phyloP scores from a whole-genome alignment of 2,113 vertebrate species.

The Uropsilus gracilis region DNA sequence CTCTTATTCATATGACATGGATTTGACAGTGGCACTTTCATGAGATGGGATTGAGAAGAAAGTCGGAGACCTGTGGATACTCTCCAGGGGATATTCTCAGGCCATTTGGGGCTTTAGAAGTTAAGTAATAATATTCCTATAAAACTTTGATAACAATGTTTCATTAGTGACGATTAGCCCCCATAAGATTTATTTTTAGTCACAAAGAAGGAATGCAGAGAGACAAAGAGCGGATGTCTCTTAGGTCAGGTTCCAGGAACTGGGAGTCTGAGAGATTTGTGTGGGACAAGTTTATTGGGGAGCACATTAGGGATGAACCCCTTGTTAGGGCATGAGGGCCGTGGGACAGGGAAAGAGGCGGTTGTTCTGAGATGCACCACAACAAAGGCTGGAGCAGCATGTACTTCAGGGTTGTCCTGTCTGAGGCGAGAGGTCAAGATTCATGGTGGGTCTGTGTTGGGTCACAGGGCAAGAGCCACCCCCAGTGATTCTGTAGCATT shows the following conservation, averaged over 20 bases:
- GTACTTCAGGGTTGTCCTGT: not conserved
- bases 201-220: not conserved
- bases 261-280: not conserved
- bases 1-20: not conserved
- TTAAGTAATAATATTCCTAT: constrained; percentile 27
- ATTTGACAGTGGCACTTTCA: constrained; percentile 22
- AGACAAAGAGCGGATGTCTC: not conserved
- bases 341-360: not conserved
- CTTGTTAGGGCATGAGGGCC: not conserved
- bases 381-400: not conserved
- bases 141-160: not conserved
- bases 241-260: not conserved
- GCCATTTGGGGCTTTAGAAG: not conserved
- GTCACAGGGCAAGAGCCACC: not conserved
- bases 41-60: not conserved
- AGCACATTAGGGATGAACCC: not conserved
- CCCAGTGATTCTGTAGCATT: not conserved
- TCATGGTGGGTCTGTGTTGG: not conserved
- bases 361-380: not conserved
- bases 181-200: constrained; percentile 1
- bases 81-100: not conserved
- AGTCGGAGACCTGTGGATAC: not conserved
- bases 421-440: not conserved
- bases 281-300: not conserved
- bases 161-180: not conserved